Percentiles rank a stretch among this genome's conserved stretches.
Conservation (phyloP, 2,113 vertebrate species). For the Anser cygnoides region DNA sequence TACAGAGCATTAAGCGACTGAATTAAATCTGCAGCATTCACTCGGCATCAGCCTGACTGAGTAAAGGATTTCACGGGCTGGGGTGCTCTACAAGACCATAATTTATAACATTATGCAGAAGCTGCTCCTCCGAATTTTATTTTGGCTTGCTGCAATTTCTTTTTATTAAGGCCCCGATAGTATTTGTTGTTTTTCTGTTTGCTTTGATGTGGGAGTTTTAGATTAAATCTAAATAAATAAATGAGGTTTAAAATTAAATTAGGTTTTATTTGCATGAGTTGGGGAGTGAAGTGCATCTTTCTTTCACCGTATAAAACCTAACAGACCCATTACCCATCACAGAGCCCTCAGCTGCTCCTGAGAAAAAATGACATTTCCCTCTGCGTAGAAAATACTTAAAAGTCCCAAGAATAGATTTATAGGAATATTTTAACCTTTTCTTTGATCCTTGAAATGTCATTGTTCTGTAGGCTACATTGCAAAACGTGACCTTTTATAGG, state of each 20-base stretch:
- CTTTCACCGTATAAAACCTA: constrained; percentile 23
- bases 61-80: constrained; percentile 66
- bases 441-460: constrained; percentile 88
- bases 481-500: constrained; percentile 81
- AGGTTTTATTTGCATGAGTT: constrained; percentile 42
- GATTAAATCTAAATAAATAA: constrained; percentile 69
- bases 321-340: constrained; percentile 44
- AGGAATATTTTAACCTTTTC: constrained; percentile 90
- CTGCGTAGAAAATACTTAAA: constrained; percentile 76
- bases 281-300: constrained; percentile 35
- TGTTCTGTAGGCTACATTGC: constrained; percentile 81
- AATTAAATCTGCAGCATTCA: constrained; percentile 69
- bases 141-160: constrained; percentile 64
- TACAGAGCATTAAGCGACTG: constrained; percentile 54
- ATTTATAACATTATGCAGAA: constrained; percentile 63
- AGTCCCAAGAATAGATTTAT: constrained; percentile 83
- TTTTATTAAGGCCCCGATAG: constrained; percentile 68
- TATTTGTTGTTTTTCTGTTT: constrained; percentile 68
- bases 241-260: constrained; percentile 66
- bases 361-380: constrained; percentile 77
- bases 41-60: constrained; percentile 52
- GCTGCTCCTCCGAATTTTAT: constrained; percentile 58
- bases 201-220: constrained; percentile 68
- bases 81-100: constrained; percentile 66
- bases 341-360: constrained; percentile 49